These are phyloP conservation scores for Drosophila antonietae DNA, from an alignment of 2,888 invertebrate genomes.

Conservation along the genomic window DNA sequence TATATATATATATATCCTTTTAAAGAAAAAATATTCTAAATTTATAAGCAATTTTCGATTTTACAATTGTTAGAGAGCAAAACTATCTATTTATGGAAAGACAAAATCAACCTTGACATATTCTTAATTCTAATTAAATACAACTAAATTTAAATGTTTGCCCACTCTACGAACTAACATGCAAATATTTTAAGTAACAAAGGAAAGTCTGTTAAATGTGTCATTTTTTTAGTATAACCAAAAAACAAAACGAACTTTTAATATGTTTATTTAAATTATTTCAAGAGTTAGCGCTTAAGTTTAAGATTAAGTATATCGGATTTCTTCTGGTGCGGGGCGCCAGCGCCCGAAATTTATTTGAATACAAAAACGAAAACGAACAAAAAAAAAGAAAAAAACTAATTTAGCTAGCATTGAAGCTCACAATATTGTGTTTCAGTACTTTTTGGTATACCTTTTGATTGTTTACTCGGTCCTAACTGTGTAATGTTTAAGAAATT, in stretches of 20 bases:
- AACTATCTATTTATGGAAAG: slow-evolving; percentile 1
- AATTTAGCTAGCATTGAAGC: slow-evolving; percentile 62
- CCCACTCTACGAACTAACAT: slow-evolving; percentile 36
- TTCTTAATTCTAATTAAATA: slow-evolving; percentile 50
- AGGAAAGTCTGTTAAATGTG: slow-evolving; percentile 77
- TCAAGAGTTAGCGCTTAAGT: slow-evolving; percentile 60
- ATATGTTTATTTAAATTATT: slow-evolving; percentile 58
- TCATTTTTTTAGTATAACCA: slow-evolving; percentile 73
- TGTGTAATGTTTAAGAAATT: slow-evolving; percentile 60
- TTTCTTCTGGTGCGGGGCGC: slow-evolving; percentile 50
- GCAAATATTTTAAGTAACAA: slow-evolving; percentile 60
- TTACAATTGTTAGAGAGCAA: slow-evolving; percentile 52
- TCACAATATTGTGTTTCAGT: slow-evolving; percentile 49
- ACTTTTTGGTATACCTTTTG: slow-evolving; percentile 70
- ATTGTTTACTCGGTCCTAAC: slow-evolving; percentile 54
- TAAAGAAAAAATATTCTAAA: slow-evolving; percentile 71
- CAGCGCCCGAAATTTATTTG: slow-evolving; percentile 42
- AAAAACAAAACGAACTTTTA: slow-evolving; percentile 49
- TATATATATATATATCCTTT: neutral
- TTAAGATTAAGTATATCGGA: slow-evolving; percentile 39
- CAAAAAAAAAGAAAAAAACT: neutral
- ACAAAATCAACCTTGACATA: slow-evolving; percentile 39
- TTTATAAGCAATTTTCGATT: slow-evolving; percentile 81
- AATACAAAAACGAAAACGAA: slow-evolving; percentile 11
- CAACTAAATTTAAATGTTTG: slow-evolving; percentile 59